These are phyloP conservation scores for Alloscopus bannaensis DNA, from an alignment of 2,888 invertebrate genomes.

Conservation along the genomic window DNA sequence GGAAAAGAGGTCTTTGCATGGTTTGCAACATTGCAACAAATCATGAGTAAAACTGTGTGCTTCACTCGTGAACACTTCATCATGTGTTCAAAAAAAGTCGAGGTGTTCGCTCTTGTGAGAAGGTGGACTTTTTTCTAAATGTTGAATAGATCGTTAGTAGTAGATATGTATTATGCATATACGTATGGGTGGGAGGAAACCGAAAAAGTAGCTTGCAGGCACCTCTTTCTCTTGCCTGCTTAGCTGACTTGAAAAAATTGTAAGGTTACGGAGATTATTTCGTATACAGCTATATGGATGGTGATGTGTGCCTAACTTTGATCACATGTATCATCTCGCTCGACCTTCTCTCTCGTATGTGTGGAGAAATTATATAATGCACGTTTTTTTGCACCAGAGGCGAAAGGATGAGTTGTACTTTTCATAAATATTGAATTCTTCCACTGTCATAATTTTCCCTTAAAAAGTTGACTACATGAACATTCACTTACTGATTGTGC, in stretches of 20 bases:
- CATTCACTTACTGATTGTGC: slow-evolving; percentile 41
- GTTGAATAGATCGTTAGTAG: slow-evolving; percentile 48
- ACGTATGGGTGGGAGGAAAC: slow-evolving; percentile 51
- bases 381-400: slow-evolving; percentile 30
- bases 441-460: slow-evolving; percentile 39
- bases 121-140: no score
- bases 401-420: slow-evolving; percentile 38
- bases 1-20: slow-evolving; percentile 33
- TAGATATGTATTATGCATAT: background rate
- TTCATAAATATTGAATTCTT: slow-evolving; percentile 51
- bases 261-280: background rate
- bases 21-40: slow-evolving; percentile 32
- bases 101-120: slow-evolving; percentile 48
- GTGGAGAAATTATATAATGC: slow-evolving; percentile 23
- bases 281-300: no score
- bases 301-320: no score
- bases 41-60: slow-evolving; percentile 27
- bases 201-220: slow-evolving; percentile 55
- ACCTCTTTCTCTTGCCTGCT: background rate
- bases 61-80: slow-evolving; percentile 45
- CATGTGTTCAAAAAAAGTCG: slow-evolving; percentile 36
- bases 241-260: background rate
- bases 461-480: slow-evolving; percentile 46
- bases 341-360: background rate
- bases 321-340: no score